Base-by-base conservation (phyloP, 2,113 vertebrate genomes). In the Morone saxatilis region DNA sequence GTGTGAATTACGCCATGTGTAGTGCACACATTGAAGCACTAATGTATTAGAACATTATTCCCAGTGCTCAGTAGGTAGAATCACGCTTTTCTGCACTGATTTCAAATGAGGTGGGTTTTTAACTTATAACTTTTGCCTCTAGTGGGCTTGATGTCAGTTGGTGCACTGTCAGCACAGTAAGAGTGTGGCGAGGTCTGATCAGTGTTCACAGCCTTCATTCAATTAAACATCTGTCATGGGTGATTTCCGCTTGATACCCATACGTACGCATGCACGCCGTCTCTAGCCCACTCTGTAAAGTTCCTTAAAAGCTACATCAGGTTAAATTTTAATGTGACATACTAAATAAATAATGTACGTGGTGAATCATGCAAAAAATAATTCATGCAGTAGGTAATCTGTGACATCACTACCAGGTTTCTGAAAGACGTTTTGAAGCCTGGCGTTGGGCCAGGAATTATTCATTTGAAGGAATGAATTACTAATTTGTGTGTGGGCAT, bases 151-250 rank as follows among this genome's bases (percentile, higher is more conserved):
- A 53, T 40, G n/a, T 63, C 45, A 62, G 31, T n/a, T 4, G n/a
- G 41, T 47, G 71, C 43, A 22, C 71, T 5, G 81, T 75, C 69
- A 1, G 78, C 67, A 66, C 48, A 38, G 53, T 70, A 13, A 51
- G 53, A 72, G 40, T 13, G 41, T 7, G 36, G 38, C 20, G 2
- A 10, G 48, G 22, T 81, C 40, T 72, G 56, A 78, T 85, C 80
- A 25, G 25, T 31, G 79, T 47, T 61, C 69, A 62, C 0, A 13
- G 31, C 54, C 57, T 80, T 57, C 13, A 68, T 70, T 78, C 66
- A 86, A 76, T 81, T 72, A 80, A 75, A 67, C 78, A 68, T 71
- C 48, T 69, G 17, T 17, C 53, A 85, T 69, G 20, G 31, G 45
- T 45, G 19, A 14, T 62, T 82, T 53, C 67, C 75, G 48, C n/a